These are phyloP conservation scores for Apostichopus parvimensis DNA, from an alignment of 35 echinoderm and acorn worm species.

Conservation along the genomic window DNA sequence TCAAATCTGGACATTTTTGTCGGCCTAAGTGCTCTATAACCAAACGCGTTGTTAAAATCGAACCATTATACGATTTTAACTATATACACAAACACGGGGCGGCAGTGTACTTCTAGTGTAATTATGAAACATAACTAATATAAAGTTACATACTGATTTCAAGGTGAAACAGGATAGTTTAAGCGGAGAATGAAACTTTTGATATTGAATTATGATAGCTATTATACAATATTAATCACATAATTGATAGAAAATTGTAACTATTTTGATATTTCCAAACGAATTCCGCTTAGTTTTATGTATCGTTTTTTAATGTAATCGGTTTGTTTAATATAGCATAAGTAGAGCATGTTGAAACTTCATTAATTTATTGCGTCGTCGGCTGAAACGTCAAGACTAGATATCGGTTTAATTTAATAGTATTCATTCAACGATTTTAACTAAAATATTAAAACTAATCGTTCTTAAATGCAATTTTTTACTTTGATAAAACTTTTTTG, in stretches of 20 bases:
- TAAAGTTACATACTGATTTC: background rate
- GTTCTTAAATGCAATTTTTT: background rate
- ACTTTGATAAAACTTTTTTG: background rate
- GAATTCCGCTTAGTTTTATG: background rate
- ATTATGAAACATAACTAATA: background rate
- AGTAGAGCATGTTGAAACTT: background rate
- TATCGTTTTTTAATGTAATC: background rate
- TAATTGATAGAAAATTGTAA: background rate
- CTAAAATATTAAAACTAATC: background rate
- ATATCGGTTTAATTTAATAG: background rate
- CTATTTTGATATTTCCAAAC: constrained; percentile 9
- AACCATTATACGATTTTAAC: background rate
- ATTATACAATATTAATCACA: background rate
- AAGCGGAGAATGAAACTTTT: background rate
- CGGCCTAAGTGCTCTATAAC: constrained; percentile 19
- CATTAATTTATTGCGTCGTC: background rate
- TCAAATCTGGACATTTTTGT: background rate
- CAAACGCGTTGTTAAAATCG: background rate
- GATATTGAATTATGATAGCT: background rate
- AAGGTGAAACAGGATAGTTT: background rate
- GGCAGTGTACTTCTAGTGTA: background rate
- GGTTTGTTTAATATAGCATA: background rate
- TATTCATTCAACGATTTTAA: background rate
- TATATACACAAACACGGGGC: background rate
- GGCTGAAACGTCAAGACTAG: constrained; percentile 3